These are phyloP conservation scores for Procavia capensis DNA, from an alignment of 2,113 vertebrate genomes.

Conservation along the genomic window DNA sequence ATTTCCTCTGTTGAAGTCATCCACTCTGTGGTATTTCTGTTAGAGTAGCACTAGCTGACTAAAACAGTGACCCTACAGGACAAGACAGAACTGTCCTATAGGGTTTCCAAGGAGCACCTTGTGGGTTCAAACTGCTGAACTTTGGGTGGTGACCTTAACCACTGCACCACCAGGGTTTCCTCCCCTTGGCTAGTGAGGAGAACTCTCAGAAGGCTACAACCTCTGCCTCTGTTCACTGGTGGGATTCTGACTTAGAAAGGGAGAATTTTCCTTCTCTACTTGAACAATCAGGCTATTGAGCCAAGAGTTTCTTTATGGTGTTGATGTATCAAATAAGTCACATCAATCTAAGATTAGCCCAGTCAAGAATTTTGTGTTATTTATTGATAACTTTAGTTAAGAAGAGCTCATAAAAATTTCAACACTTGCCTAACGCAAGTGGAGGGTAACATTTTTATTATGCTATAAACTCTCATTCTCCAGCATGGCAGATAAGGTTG, in stretches of 20 bases:
- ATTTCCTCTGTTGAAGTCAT: no score
- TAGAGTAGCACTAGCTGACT: no score
- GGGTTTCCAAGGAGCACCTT: no score
- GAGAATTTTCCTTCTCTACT: slow-evolving; percentile 17
- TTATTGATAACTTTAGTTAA: slow-evolving; percentile 74
- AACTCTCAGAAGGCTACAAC: background rate
- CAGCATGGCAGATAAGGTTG: slow-evolving; percentile 47
- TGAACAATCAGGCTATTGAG: slow-evolving; percentile 23
- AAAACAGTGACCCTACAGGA: no score
- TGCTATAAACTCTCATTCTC: slow-evolving; percentile 72
- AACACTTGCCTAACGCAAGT: slow-evolving; percentile 54
- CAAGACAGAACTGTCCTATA: no score
- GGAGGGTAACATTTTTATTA: slow-evolving; percentile 74
- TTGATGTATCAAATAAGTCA: slow-evolving; percentile 77
- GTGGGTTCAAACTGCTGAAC: no score
- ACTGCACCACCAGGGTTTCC: background rate
- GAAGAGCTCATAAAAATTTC: slow-evolving; percentile 74
- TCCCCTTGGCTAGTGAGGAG: background rate
- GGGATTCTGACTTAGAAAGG: background rate
- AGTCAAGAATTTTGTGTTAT: slow-evolving; percentile 67
- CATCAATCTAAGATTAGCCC: slow-evolving; percentile 63
- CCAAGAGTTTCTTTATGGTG: slow-evolving; percentile 66
- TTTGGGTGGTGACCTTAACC: no score
- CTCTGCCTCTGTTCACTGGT: background rate
- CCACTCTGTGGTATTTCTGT: no score